Conservation (phyloP, 2,888 invertebrate species). For the Atrina japonica region DNA sequence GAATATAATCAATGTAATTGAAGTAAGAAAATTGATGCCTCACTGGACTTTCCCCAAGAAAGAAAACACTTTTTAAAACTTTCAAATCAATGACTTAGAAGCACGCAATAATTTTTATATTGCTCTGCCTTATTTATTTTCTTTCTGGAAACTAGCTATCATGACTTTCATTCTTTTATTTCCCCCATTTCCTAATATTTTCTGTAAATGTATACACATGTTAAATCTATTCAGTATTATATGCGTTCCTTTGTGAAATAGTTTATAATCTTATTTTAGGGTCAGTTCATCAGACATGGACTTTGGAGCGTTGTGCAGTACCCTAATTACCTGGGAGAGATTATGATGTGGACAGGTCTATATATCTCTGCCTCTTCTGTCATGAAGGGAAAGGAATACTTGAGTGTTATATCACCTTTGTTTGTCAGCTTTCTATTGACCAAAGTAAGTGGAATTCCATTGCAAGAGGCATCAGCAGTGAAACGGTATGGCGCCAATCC, state of each 20-base stretch:
- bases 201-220: too few relatives aligned
- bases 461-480: conserved; percentile 75
- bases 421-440: conserved; percentile 78
- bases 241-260: neutral
- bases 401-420: conserved; percentile 76
- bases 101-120: too few relatives aligned
- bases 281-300: conserved; percentile 73
- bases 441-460: conserved; percentile 79
- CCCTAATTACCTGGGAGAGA: conserved; percentile 80
- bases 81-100: too few relatives aligned
- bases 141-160: too few relatives aligned
- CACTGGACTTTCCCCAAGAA: too few relatives aligned
- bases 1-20: too few relatives aligned
- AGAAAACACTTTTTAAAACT: too few relatives aligned
- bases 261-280: conserved; percentile 51
- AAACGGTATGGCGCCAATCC: conserved; percentile 78
- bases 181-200: too few relatives aligned
- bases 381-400: conserved; percentile 66
- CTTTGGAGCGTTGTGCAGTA: conserved; percentile 77
- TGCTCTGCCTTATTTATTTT: too few relatives aligned
- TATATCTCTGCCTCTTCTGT: conserved; percentile 69
- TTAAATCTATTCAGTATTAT: too few relatives aligned
- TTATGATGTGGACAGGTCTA: conserved; percentile 77
- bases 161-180: too few relatives aligned
- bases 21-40: too few relatives aligned